phyloP scores from a whole-genome alignment of 2,113 vertebrate genomes.

The Elephas maximus region DNA sequence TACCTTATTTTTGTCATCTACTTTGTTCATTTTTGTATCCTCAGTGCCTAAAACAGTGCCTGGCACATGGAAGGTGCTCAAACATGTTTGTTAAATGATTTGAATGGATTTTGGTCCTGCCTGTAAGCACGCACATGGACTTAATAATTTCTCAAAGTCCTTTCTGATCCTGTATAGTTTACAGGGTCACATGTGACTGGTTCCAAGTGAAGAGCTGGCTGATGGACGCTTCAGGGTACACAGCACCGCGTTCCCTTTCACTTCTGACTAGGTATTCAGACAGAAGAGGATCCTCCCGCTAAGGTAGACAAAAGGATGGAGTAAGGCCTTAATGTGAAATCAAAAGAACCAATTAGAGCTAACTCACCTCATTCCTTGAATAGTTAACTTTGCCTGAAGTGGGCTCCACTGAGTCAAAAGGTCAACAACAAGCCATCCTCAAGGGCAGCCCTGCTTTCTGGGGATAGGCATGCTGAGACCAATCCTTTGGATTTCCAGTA shows the following conservation, averaged over 20 bases:
- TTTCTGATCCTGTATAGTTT: background rate
- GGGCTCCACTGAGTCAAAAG: background rate
- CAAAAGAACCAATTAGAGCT: background rate
- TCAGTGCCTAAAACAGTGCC: constrained; percentile 16
- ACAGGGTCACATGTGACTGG: background rate
- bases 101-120: background rate
- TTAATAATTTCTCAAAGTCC: background rate
- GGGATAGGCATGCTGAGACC: background rate
- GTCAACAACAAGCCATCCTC: background rate
- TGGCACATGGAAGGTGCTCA: background rate
- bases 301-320: background rate
- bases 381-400: background rate
- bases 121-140: background rate
- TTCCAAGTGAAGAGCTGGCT: background rate
- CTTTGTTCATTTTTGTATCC: constrained; percentile 36
- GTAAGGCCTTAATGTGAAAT: background rate
- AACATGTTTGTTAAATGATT: background rate
- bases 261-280: background rate
- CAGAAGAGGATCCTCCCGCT: background rate
- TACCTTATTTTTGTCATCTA: background rate
- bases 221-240: background rate
- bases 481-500: background rate
- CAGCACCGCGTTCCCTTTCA: background rate
- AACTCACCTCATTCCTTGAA: background rate
- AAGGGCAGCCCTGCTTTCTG: background rate